phyloP scores from a whole-genome alignment of 2,797 vertebrate species.

The Gila robusta region DNA sequence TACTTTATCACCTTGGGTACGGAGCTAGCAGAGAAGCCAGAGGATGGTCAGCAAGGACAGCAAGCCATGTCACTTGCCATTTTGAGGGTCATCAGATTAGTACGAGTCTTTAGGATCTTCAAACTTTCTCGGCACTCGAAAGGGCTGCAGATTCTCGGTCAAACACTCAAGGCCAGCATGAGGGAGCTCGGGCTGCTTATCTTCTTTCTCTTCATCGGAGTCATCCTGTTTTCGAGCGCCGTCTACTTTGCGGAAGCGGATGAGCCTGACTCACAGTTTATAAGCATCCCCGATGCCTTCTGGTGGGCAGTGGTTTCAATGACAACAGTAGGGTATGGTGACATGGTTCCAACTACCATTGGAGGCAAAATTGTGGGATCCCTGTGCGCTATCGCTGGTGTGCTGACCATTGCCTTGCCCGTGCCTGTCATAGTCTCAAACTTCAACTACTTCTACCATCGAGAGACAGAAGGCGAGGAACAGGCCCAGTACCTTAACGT shows the following conservation, averaged over 20 bases:
- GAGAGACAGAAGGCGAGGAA: constrained; percentile 90
- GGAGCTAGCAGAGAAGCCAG: constrained; percentile 93
- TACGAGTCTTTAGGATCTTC: constrained; percentile 97
- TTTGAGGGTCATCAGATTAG: constrained; percentile 94
- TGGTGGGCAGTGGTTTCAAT: constrained; percentile 94
- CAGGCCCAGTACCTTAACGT: constrained; percentile 90
- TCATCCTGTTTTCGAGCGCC: constrained; percentile 98
- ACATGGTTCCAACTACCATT: constrained; percentile 91
- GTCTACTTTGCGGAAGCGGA: constrained; percentile 98
- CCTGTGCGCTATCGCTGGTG: constrained; percentile 88
- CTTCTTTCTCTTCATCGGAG: constrained; percentile 98
- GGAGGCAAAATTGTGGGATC: constrained; percentile 93
- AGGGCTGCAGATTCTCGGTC: constrained; percentile 95
- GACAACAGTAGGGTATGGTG: constrained; percentile 91
- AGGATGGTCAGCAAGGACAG: constrained; percentile 93
- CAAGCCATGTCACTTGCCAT: constrained; percentile 99
- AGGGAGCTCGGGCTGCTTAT: constrained; percentile 94
- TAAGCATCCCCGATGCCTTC: constrained; percentile 90
- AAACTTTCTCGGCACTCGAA: constrained; percentile 98
- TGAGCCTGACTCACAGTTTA: constrained; percentile 87
- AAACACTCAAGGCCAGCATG: constrained; percentile 98
- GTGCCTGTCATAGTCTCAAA: constrained; percentile 92
- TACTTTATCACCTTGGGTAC: constrained; percentile 99
- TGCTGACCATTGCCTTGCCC: constrained; percentile 90
- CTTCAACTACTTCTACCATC: constrained; percentile 93